phyloP scores from a whole-genome alignment of 2,113 vertebrate genomes.

The Neolamprologus longior region DNA sequence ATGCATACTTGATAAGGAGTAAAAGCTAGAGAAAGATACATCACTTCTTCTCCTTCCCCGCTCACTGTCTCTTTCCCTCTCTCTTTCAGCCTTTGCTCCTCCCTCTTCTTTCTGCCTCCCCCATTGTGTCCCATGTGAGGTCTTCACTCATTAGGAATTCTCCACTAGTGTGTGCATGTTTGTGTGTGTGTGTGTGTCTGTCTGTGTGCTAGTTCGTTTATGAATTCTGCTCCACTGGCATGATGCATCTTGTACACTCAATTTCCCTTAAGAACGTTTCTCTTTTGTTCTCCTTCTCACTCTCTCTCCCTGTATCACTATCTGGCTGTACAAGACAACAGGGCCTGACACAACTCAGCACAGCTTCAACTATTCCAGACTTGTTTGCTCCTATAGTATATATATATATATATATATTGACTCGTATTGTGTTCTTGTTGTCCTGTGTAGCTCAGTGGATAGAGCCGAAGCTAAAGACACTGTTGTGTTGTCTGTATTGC shows the following conservation, averaged over 20 bases:
- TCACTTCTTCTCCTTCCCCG: background rate
- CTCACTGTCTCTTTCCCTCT: background rate
- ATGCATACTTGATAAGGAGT: conserved; percentile 29
- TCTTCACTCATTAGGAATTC: conserved; percentile 60
- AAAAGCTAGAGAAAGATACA: background rate
- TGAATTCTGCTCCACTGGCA: conserved; percentile 58
- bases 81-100: background rate
- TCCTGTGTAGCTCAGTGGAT: conserved; percentile 5
- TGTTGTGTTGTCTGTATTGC: background rate
- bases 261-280: conserved; percentile 51
- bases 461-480: background rate
- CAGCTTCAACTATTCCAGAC: conserved; percentile 14
- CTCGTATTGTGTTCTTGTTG: background rate
- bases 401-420: conserved; percentile 1
- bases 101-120: background rate
- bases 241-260: conserved; percentile 55
- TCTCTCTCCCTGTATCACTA: background rate
- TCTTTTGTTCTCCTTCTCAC: conserved; percentile 21
- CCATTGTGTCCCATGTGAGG: conserved; percentile 36
- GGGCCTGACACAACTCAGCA: conserved; percentile 7
- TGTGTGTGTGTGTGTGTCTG: background rate
- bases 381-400: conserved; percentile 9
- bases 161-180: conserved; percentile 20
- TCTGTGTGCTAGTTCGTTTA: conserved; percentile 10
- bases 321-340: conserved; percentile 13